phyloP scores from a whole-genome alignment of 2,797 vertebrate species.

The Sphenodon punctatus region DNA sequence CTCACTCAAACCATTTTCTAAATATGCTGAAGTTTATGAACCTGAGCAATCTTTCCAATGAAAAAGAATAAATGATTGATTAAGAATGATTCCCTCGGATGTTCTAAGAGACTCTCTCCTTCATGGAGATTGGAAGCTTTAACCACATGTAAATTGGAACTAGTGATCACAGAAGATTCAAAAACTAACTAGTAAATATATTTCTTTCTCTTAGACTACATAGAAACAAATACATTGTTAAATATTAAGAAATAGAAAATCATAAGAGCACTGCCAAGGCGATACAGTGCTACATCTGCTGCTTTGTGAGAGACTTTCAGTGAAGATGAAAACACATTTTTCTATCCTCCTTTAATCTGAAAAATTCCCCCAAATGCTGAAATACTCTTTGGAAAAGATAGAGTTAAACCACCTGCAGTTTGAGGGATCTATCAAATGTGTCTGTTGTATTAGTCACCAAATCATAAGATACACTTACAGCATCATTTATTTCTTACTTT shows the following conservation, averaged over 20 bases:
- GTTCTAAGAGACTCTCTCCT: too few species aligned
- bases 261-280: neutral
- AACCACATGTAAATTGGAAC: too few species aligned
- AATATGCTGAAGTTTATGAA: neutral
- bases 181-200: too few species aligned
- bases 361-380: neutral
- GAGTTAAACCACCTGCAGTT: neutral
- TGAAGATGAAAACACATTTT: neutral
- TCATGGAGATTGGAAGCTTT: too few species aligned
- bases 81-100: neutral
- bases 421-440: neutral
- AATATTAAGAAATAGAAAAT: neutral
- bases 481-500: neutral
- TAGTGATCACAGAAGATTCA: too few species aligned
- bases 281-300: neutral
- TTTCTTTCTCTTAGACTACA: too few species aligned
- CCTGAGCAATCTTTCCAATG: neutral
- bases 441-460: neutral
- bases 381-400: neutral
- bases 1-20: neutral
- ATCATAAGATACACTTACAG: neutral
- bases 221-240: neutral
- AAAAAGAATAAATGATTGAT: neutral
- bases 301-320: neutral
- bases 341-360: neutral